Evolutionary conservation across 2,797 vertebrate genomes (phyloP).

Genomic region (Gymnocypris eckloni): DNA sequence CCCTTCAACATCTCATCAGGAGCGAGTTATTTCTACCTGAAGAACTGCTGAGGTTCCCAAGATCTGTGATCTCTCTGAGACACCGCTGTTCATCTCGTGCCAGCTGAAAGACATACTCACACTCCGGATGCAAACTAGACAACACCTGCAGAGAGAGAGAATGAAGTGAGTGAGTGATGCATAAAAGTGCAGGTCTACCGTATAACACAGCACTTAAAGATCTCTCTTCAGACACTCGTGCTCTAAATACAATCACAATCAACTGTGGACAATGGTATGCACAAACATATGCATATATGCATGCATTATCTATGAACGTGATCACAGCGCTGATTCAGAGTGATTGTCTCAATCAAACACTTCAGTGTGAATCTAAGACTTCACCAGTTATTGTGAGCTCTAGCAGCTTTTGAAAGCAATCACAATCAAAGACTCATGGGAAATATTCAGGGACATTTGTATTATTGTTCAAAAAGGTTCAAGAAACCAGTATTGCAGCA

Average conservation of each 20-base stretch:
- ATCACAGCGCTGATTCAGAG: neutral
- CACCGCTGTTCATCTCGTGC: conserved; percentile 75
- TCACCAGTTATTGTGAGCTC: neutral
- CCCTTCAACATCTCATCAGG: conserved; percentile 7
- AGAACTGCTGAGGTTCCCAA: conserved; percentile 59
- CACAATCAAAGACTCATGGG: neutral
- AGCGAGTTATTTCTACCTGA: conserved; percentile 35
- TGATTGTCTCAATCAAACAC: neutral
- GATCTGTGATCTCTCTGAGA: conserved; percentile 70
- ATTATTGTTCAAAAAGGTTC: neutral
- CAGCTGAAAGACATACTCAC: conserved; percentile 81
- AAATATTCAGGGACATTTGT: neutral
- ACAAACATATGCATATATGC: neutral
- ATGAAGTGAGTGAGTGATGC: neutral
- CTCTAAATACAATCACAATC: neutral
- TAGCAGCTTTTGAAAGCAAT: conserved; percentile 7
- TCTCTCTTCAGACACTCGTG: neutral
- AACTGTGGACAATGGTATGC: neutral
- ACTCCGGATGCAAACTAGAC: conserved; percentile 79
- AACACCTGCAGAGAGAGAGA: conserved; percentile 63
- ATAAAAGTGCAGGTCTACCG: neutral
- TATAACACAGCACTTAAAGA: neutral
- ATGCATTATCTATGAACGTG: neutral
- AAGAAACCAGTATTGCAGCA: neutral
- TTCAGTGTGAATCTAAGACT: neutral